Evolutionary conservation across 1,140 invertebrate species (phyloP).

Genomic region (Pogonomyrmex barbatus): DNA sequence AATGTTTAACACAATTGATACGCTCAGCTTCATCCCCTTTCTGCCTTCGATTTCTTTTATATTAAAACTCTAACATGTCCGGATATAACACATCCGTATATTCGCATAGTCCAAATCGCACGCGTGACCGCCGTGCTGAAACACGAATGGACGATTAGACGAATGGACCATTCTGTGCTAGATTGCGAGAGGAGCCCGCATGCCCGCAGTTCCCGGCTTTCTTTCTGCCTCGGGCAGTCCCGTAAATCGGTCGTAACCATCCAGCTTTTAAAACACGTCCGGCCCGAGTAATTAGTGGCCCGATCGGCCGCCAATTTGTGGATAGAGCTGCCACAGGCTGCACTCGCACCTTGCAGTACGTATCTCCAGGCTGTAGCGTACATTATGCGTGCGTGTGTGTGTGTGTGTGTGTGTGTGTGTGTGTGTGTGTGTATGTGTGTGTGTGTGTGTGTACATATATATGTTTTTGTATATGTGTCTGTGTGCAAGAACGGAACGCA

Average conservation of each 20-base stretch:
- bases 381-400: background rate
- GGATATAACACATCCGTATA: slow-evolving; percentile 3
- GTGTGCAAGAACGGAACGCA: background rate
- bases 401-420: slow-evolving; percentile 10
- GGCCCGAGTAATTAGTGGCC: slow-evolving; percentile 78
- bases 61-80: slow-evolving; percentile 9
- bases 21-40: background rate
- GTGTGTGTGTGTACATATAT: background rate
- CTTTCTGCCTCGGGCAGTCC: slow-evolving; percentile 45
- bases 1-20: background rate
- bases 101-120: slow-evolving; percentile 20
- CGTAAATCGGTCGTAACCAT: slow-evolving; percentile 75
- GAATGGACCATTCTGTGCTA: slow-evolving; percentile 36
- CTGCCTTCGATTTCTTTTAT: background rate
- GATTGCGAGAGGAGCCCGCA: slow-evolving; percentile 48
- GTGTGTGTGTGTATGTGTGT: background rate
- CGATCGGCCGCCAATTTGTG: slow-evolving; percentile 80
- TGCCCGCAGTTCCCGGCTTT: slow-evolving; percentile 18
- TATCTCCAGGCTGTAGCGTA: background rate
- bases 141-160: slow-evolving; percentile 41
- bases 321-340: slow-evolving; percentile 67
- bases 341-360: slow-evolving; percentile 39
- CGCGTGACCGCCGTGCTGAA: slow-evolving; percentile 45
- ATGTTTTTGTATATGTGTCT: background rate
- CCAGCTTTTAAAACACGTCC: slow-evolving; percentile 78